Evolutionary conservation across 2,888 invertebrate species (phyloP).

Genomic region (Leptodirus hochenwartii): DNA sequence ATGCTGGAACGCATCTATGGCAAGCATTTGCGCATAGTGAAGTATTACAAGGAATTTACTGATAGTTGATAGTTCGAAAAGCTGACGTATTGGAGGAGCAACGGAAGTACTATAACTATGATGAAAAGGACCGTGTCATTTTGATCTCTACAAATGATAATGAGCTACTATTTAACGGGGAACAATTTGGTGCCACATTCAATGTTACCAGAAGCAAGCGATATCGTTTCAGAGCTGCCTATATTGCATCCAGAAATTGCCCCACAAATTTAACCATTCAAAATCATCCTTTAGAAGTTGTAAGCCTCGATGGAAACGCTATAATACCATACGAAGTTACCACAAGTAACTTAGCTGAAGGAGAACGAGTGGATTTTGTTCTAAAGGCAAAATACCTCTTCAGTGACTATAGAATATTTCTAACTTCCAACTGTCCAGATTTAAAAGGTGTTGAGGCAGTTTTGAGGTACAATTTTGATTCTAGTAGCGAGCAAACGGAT

Average conservation of each 20-base stretch:
- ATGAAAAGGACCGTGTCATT: conserved; percentile 48
- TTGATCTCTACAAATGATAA: no score
- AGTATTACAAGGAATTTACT: conserved; percentile 48
- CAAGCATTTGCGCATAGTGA: conserved; percentile 54
- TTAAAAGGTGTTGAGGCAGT: conserved; percentile 6
- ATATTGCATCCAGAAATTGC: no score
- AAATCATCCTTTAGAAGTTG: conserved; percentile 41
- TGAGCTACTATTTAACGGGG: no score
- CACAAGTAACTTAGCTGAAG: conserved; percentile 41
- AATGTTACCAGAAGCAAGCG: conserved; percentile 37
- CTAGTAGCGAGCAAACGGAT: no score
- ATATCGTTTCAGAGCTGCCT: conserved; percentile 47
- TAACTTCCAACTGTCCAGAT: conserved; percentile 6
- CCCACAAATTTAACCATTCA: conserved; percentile 35
- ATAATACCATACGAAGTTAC: conserved; percentile 37
- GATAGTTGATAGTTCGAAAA: conserved; percentile 50
- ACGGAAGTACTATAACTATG: conserved; percentile 43
- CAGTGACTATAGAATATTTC: conserved; percentile 6
- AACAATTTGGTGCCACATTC: no score
- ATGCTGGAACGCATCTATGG: conserved; percentile 54
- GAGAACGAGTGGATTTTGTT: conserved; percentile 61
- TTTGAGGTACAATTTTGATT: conserved; percentile 5
- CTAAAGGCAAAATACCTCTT: conserved; percentile 36
- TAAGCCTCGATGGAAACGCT: conserved; percentile 52
- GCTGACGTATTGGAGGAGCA: conserved; percentile 40